Percentiles rank a stretch among this genome's conserved stretches.
Conservation (phyloP, 2,888 invertebrate species). For the Tetropium fuscum region DNA sequence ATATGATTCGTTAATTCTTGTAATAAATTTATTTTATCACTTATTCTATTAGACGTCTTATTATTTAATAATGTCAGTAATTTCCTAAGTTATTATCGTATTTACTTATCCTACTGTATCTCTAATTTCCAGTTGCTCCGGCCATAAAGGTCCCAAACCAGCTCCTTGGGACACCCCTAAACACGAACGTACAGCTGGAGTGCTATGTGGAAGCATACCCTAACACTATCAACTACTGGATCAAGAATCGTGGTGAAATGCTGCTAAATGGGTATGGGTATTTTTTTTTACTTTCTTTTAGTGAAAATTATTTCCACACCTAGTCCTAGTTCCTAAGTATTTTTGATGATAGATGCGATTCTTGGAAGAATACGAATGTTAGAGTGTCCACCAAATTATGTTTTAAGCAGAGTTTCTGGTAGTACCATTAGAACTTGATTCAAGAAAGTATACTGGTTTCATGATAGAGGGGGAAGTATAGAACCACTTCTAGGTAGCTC, state of each 20-base stretch:
- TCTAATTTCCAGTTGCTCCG: conserved; percentile 79
- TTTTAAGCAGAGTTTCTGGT: not conserved
- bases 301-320: not conserved
- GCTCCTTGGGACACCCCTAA: conserved; percentile 86
- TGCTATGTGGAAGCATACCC: conserved; percentile 92
- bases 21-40: too few species aligned
- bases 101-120: not conserved
- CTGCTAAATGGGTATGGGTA: conserved; percentile 81
- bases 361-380: not conserved
- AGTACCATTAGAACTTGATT: not conserved
- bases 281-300: not conserved
- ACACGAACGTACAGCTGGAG: conserved; percentile 86
- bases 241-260: conserved; percentile 83
- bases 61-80: too few species aligned
- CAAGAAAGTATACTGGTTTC: not conserved
- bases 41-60: too few species aligned
- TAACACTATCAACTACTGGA: conserved; percentile 83
- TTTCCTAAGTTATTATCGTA: too few species aligned
- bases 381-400: not conserved
- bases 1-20: too few species aligned
- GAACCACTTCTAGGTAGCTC: not conserved
- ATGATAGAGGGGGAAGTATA: conserved; percentile 2
- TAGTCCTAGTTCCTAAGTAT: too few species aligned
- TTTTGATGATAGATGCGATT: too few species aligned
- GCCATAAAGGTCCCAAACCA: conserved; percentile 91